Conservation (phyloP, 2,888 invertebrate genomes). For the Maniola hyperantus region DNA sequence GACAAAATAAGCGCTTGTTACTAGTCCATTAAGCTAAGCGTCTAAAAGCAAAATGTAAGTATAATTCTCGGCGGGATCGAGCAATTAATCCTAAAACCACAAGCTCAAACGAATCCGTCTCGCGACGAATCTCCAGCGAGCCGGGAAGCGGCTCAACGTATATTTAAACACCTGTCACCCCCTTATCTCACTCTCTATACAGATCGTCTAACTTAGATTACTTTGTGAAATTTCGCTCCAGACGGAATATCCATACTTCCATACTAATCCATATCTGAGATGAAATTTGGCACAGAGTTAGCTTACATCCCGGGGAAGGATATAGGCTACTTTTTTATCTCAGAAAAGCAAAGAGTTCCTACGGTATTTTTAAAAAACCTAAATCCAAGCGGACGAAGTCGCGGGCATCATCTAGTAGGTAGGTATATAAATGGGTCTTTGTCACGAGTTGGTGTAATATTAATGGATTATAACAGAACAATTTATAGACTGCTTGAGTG, state of each 20-base stretch:
- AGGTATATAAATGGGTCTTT: conserved; percentile 70
- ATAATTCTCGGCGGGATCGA: conserved; percentile 41
- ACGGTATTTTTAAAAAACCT: too few species aligned
- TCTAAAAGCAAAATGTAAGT: conserved; percentile 42
- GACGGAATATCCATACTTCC: too few species aligned
- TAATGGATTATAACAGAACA: conserved; percentile 57
- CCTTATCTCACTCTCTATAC: conserved; percentile 54
- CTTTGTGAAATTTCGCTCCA: conserved; percentile 71
- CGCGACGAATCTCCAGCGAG: conserved; percentile 54
- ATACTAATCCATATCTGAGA: too few species aligned
- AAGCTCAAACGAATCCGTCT: conserved; percentile 57
- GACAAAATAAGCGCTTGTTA: conserved; percentile 29
- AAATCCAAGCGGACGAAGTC: too few species aligned
- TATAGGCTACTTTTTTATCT: too few species aligned
- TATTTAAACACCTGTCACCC: conserved; percentile 77
- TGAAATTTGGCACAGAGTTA: too few species aligned
- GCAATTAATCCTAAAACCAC: conserved; percentile 62
- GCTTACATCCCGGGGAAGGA: too few species aligned
- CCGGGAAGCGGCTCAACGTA: conserved; percentile 59
- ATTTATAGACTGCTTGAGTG: conserved; percentile 57
- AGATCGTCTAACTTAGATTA: conserved; percentile 77
- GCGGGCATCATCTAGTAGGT: too few species aligned
- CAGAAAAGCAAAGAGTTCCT: too few species aligned
- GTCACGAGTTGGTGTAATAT: conserved; percentile 67
- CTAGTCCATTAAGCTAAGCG: conserved; percentile 39